Evolutionary conservation across 1,140 invertebrate genomes (phyloP), one percentile per base, ranked within the genome.

Genomic region (Zaprionus taronus): DNA sequence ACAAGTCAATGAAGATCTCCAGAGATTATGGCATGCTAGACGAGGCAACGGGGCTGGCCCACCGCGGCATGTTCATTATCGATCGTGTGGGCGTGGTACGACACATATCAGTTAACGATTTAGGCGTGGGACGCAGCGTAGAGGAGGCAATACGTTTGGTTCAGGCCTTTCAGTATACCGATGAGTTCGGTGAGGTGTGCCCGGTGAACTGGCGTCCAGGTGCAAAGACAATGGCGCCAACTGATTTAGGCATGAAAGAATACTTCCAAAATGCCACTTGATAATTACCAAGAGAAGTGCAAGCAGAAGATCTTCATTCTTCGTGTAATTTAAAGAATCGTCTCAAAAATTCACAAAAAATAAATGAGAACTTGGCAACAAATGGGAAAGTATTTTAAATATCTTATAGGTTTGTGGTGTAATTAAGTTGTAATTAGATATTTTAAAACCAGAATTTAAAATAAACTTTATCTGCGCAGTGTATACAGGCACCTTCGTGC

Each of bases 31-130:
- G 98, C 49, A 97, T 99, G 11, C 95, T 98, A 49, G 96, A 99
- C 83, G 98, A 99, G 92, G 96, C 97, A 74, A 96, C 96, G 41
- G 99, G 99, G 28, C 94, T 99, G 79, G 96, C 98, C 26, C 98
- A 98, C 95, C 96, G 99, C 77, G 99, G 98, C 3, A 94, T 99
- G 2, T 99, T 99, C 92, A 98, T 99, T 92, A 99, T 99, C 92
- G 99, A 99, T 93, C 95, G 94, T 36, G 96, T 97, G 80, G 97
- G 97, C 85, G 96, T 95, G 79, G 94, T 99, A 5, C 95, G 99
- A 4, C 99, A 99, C 93, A 96, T 99, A 67, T 99, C 99, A 24
- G 95, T 99, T 79, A 99, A 99, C 93, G 99, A 99, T 93, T 94
- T 99, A 72, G 98, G 98, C 1, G 98, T 99, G 44, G 99, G 98